Conservation (phyloP, 2,888 invertebrate genomes). For the Mellilla xanthometata region DNA sequence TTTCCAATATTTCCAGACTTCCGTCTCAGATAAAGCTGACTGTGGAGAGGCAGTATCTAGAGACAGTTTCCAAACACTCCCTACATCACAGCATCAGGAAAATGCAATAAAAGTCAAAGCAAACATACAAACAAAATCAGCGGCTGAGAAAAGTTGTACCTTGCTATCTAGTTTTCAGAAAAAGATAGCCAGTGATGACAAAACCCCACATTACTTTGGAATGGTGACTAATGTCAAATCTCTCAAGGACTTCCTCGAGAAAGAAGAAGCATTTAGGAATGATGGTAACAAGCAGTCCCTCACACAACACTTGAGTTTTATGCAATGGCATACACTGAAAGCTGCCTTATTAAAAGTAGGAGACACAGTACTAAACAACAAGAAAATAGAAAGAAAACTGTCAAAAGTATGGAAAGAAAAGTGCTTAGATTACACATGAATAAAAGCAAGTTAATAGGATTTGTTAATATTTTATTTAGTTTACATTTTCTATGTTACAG, state of each 20-base stretch:
- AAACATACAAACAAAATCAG: slow-evolving; percentile 39
- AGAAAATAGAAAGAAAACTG: slow-evolving; percentile 64
- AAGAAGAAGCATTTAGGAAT: slow-evolving; percentile 62
- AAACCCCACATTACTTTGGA: slow-evolving; percentile 43
- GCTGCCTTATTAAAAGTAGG: slow-evolving; percentile 54
- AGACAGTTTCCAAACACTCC: slow-evolving; percentile 13
- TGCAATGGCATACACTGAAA: slow-evolving; percentile 80
- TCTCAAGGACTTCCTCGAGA: slow-evolving; percentile 55
- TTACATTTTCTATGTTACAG: slow-evolving; percentile 53
- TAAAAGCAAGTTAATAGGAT: slow-evolving; percentile 11
- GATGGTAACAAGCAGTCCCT: slow-evolving; percentile 49
- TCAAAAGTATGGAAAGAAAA: slow-evolving; percentile 70
- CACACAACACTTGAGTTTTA: slow-evolving; percentile 71
- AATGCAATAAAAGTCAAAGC: too few relatives aligned
- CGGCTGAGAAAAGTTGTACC: slow-evolving; percentile 47
- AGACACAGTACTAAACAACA: slow-evolving; percentile 44
- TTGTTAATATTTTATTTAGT: slow-evolving; percentile 20
- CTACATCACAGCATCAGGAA: not conserved
- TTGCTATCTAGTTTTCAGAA: slow-evolving; percentile 31
- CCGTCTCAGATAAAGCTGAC: slow-evolving; percentile 7
- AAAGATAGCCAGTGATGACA: slow-evolving; percentile 23
- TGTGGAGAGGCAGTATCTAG: slow-evolving; percentile 15
- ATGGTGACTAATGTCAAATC: slow-evolving; percentile 49
- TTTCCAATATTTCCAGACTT: not conserved
- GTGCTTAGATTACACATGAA: slow-evolving; percentile 53